Conservation (phyloP, 2,888 invertebrate species). For the Mellilla xanthometata region DNA sequence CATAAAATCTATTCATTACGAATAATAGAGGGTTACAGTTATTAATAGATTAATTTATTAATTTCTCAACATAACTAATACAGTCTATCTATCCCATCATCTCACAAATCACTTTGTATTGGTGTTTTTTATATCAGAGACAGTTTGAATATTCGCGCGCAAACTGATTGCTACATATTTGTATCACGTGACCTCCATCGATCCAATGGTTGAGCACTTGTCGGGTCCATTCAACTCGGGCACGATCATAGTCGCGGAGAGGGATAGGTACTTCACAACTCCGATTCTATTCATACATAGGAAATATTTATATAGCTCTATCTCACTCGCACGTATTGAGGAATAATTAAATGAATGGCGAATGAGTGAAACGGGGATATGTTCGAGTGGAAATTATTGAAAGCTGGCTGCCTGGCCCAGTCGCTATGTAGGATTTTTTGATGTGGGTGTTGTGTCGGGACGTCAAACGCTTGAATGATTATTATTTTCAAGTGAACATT, state of each 20-base stretch:
- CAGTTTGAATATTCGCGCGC: conserved; percentile 55
- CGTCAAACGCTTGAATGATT: conserved; percentile 80
- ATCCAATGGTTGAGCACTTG: conserved; percentile 82
- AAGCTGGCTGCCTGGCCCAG: conserved; percentile 74
- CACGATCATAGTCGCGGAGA: conserved; percentile 63
- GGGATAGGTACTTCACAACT: conserved; percentile 71
- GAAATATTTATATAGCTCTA: conserved; percentile 72
- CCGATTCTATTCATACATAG: conserved; percentile 79
- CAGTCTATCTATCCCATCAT: too few species aligned
- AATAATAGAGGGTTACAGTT: too few species aligned
- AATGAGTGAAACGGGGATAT: conserved; percentile 75
- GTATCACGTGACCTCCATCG: conserved; percentile 79
- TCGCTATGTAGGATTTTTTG: conserved; percentile 80
- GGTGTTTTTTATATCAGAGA: not conserved
- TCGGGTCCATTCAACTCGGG: conserved; percentile 82
- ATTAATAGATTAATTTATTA: too few species aligned
- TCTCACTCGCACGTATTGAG: conserved; percentile 72
- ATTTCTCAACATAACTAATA: too few species aligned
- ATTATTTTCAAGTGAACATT: conserved; percentile 77
- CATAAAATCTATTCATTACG: too few species aligned
- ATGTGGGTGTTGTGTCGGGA: conserved; percentile 79
- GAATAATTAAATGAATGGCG: conserved; percentile 80
- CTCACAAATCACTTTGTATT: too few species aligned
- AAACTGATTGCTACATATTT: conserved; percentile 56
- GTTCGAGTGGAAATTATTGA: conserved; percentile 80